Evolutionary conservation across 2,888 invertebrate genomes (phyloP).

Genomic region (Trachelus tabidus): DNA sequence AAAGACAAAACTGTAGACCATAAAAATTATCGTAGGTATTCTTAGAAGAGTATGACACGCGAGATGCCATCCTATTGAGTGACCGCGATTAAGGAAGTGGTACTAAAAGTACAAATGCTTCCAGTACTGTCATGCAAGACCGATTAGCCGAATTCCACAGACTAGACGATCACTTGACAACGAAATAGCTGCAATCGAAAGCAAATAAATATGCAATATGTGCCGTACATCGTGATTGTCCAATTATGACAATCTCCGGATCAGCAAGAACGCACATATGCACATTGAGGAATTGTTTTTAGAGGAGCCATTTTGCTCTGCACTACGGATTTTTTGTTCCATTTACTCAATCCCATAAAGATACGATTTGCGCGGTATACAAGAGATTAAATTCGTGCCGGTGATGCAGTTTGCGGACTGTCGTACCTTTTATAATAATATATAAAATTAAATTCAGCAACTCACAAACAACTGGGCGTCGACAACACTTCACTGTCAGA

Average conservation of each 20-base stretch:
- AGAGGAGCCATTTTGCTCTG: conserved; percentile 59
- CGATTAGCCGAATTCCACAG: conserved; percentile 2
- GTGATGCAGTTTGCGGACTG: not conserved
- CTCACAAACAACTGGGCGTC: conserved; percentile 61
- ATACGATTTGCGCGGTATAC: not conserved
- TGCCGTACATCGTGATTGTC: conserved; percentile 7
- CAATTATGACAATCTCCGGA: conserved; percentile 5
- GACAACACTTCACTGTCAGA: conserved; percentile 54
- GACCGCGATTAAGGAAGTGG: conserved; percentile 1
- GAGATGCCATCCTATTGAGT: conserved; percentile 4
- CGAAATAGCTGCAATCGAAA: not conserved
- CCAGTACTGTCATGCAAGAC: not conserved
- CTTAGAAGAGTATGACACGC: not conserved
- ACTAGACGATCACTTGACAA: not conserved
- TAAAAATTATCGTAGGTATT: not conserved
- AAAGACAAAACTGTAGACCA: not conserved
- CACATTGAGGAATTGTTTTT: conserved; percentile 48
- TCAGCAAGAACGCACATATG: conserved; percentile 18
- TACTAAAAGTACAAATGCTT: not conserved
- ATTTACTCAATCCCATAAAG: not conserved
- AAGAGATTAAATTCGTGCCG: not conserved
- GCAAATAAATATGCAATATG: not conserved
- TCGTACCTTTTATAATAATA: conserved; percentile 14
- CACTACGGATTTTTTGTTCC: conserved; percentile 34
- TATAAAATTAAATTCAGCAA: conserved; percentile 44